Base-by-base conservation (phyloP, 1,140 invertebrate species). In the Mactra quadrangularis region DNA sequence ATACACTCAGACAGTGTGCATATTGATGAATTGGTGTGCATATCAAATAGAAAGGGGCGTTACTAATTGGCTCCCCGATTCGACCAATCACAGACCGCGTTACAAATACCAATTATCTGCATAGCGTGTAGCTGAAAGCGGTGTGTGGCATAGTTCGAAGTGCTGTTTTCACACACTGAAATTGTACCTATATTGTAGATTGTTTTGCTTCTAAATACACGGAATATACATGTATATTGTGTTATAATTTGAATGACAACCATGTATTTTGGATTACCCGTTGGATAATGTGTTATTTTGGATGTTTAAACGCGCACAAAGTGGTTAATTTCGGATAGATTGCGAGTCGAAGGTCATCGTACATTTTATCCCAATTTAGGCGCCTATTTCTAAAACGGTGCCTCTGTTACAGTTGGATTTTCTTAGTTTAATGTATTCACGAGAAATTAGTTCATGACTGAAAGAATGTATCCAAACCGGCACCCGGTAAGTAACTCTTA, bases 391-490 rank as follows among this genome's bases (percentile, higher is more conserved):
- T 7, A 6, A 41, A 41, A 15, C 38, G 38, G 38, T 41, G 38
- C 38, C 38, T 15, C 38, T 41, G 6, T 15, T 41, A 41, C 38
- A 7, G 6, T 41, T 41, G 38, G 38, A 41, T 52, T 17, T 50
- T 68, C 29, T 25, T 68, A 68, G 64, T 68, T 68, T 17, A 27
- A 31, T 68, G 41, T 27, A 55, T 55, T 33, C n/a, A 35, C 52
- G 29, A 22, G 52, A 53, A 38, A 13, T 50, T 52, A 55, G 55
- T 75, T 52, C 41, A 74, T 74, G 57, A 74, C 35, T 31, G 41
- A 64, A 31, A 74, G 70, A 35, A 93, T 93, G 92, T 93, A 93
- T 88, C 92, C 92, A 2, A 93, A 93, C 72, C 86, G 92, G 55
- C 92, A 92, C 82, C 91, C 92, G 78, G 92, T 93, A 91, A 92